Conservation (phyloP, 2,888 invertebrate genomes). For the Cancer borealis region DNA sequence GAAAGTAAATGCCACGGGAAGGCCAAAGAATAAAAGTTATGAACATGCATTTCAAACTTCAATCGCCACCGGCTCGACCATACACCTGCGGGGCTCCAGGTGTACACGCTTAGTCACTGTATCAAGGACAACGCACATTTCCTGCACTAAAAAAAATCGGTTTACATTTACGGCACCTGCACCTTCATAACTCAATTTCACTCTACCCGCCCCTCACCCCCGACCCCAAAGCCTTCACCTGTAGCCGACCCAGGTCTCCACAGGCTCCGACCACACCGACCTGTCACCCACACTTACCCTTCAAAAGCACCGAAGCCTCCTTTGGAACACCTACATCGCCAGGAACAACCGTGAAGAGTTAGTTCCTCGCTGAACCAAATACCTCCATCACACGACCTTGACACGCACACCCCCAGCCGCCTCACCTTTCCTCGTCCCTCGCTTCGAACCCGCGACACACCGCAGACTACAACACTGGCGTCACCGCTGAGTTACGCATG, state of each 20-base stretch:
- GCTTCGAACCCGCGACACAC: background rate
- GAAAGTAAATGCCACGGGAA: background rate
- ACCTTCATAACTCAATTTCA: background rate
- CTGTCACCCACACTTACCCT: no score
- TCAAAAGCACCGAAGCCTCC: no score
- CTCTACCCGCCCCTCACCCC: no score
- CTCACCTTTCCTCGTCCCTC: background rate
- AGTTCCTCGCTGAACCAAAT: background rate
- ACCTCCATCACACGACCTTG: background rate
- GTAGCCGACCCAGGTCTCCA: background rate
- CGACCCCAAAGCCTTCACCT: background rate
- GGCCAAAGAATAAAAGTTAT: constrained; percentile 6
- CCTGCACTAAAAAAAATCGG: background rate
- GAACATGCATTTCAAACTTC: background rate
- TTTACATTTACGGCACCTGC: background rate
- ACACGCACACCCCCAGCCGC: background rate
- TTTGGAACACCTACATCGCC: background rate
- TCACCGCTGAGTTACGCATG: background rate
- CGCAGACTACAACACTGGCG: background rate
- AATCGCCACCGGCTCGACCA: background rate
- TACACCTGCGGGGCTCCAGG: background rate
- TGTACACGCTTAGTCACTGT: background rate
- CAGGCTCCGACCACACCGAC: background rate
- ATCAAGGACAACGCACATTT: background rate
- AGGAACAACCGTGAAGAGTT: background rate